Conservation (phyloP, 2,797 vertebrate species). For the Labroides dimidiatus region DNA sequence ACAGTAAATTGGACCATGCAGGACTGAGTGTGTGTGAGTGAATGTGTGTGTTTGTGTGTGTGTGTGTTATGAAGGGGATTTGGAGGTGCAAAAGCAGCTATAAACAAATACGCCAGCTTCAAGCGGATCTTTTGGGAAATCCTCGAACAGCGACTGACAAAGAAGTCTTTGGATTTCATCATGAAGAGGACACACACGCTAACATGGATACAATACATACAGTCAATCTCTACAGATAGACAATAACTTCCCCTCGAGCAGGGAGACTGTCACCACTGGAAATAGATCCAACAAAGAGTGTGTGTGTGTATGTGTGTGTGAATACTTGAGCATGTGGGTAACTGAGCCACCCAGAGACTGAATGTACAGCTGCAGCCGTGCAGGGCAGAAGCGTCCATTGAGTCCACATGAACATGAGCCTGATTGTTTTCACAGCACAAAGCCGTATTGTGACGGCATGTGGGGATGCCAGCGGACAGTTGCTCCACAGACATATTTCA, state of each 20-base stretch:
- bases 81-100: not conserved
- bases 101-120: slow-evolving; percentile 35
- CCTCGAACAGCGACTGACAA: slow-evolving; percentile 24
- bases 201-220: slow-evolving; percentile 6
- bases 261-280: slow-evolving; percentile 26
- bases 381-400: slow-evolving; percentile 29
- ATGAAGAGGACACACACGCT: slow-evolving; percentile 22
- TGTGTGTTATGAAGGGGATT: slow-evolving; percentile 1
- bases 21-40: slow-evolving; percentile 10
- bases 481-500: not conserved
- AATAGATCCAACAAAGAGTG: slow-evolving; percentile 28
- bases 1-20: slow-evolving; percentile 12
- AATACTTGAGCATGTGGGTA: slow-evolving; percentile 4
- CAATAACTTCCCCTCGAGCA: slow-evolving; percentile 22
- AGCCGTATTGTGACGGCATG: slow-evolving; percentile 37
- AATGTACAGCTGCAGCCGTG: slow-evolving; percentile 16
- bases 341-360: slow-evolving; percentile 35
- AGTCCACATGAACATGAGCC: slow-evolving; percentile 6
- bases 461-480: slow-evolving; percentile 26
- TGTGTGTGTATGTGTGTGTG: slow-evolving; percentile 15
- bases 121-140: slow-evolving; percentile 26
- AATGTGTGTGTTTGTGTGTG: not conserved
- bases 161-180: slow-evolving; percentile 36
- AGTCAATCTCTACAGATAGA: slow-evolving; percentile 9
- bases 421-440: slow-evolving; percentile 43